These are phyloP conservation scores for Triplophysa rosa DNA, from an alignment of 2,113 vertebrate species.

Conservation along the genomic window DNA sequence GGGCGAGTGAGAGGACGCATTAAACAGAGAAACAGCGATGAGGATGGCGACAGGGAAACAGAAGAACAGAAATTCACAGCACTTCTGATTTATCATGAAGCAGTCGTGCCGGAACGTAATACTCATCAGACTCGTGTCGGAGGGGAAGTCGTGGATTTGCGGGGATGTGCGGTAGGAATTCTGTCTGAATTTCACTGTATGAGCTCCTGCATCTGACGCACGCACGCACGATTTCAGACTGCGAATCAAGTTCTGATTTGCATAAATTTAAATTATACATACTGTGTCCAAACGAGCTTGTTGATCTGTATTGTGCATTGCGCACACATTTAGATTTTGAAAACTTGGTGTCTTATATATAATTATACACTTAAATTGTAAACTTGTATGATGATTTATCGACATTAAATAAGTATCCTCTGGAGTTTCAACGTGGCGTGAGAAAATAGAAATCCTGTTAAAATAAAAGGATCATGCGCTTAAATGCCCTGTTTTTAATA, in stretches of 20 bases:
- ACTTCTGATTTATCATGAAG: conserved; percentile 5
- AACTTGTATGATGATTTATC: not conserved
- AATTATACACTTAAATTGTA: not conserved
- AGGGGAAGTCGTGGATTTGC: conserved; percentile 1
- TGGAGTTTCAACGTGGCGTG: not conserved
- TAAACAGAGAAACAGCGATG: not conserved
- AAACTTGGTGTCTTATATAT: not conserved
- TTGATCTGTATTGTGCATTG: not conserved
- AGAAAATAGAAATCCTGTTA: too few species aligned
- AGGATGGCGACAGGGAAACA: conserved; percentile 11
- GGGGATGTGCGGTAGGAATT: conserved; percentile 17
- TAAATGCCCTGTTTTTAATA: not conserved
- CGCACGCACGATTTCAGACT: not conserved
- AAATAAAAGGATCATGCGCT: too few species aligned
- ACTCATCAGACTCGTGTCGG: conserved; percentile 12
- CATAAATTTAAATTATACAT: too few species aligned
- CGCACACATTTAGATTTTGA: not conserved
- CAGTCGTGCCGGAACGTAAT: conserved; percentile 28
- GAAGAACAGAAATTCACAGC: conserved; percentile 18
- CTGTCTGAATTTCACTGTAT: not conserved
- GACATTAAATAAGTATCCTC: not conserved
- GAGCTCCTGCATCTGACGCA: conserved; percentile 12
- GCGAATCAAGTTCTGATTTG: not conserved
- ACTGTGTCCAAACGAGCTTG: not conserved
- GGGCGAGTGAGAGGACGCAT: not conserved